phyloP scores from a whole-genome alignment of 2,113 vertebrate genomes.

The Vulpes ferrilata region DNA sequence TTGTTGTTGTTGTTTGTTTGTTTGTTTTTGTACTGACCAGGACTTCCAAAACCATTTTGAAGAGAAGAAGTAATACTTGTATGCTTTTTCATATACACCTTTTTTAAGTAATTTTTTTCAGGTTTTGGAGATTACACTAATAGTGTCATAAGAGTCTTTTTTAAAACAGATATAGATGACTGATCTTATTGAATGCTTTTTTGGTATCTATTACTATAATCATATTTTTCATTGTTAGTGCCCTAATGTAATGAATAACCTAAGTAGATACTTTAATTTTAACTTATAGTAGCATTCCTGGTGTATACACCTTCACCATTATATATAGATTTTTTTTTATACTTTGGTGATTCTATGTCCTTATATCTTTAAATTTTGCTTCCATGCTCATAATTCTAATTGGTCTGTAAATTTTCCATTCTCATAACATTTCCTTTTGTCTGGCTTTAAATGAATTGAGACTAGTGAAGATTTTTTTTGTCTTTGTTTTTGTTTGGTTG shows the following conservation, averaged over 20 bases:
- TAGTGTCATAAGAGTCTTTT: background rate
- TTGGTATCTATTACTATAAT: background rate
- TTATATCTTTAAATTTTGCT: background rate
- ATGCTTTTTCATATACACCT: background rate
- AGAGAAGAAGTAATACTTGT: background rate
- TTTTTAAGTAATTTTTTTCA: background rate
- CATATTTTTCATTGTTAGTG: background rate
- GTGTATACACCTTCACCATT: background rate
- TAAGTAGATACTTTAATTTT: background rate
- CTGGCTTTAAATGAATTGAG: background rate
- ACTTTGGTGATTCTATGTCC: background rate
- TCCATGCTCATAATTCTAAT: background rate
- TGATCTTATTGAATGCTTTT: background rate
- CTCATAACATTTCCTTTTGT: background rate
- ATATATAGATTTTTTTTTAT: background rate
- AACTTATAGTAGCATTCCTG: background rate
- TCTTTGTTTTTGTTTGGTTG: background rate
- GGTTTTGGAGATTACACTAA: background rate
- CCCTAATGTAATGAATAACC: background rate
- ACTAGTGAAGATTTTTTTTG: background rate
- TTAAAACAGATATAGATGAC: background rate
- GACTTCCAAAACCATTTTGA: background rate
- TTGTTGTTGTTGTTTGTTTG: background rate
- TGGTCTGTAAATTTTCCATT: background rate
- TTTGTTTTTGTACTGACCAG: background rate